Conservation (phyloP, 2,797 vertebrate species). For the Pachyuromys duprasi region DNA sequence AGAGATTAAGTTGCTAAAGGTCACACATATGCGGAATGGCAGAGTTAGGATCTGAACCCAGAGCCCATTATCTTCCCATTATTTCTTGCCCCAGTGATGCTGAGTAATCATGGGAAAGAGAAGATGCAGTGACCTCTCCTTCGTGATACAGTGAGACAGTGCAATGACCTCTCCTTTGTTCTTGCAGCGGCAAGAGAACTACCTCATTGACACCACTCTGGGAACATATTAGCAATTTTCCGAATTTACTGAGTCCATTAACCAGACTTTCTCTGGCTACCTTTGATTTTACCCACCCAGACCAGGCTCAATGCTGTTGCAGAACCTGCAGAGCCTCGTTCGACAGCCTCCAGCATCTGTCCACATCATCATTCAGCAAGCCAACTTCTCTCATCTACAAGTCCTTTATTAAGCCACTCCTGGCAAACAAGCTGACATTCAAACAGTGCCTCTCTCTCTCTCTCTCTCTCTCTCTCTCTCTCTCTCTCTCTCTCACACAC, state of each 20-base stretch:
- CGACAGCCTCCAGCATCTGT: background rate
- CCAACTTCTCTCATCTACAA: background rate
- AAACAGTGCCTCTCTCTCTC: background rate
- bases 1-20: conserved; percentile 32
- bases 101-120: background rate
- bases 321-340: too few species aligned
- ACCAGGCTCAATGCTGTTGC: background rate
- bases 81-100: conserved; percentile 38
- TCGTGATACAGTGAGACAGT: too few species aligned
- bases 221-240: conserved; percentile 50
- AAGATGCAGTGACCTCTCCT: background rate
- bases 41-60: conserved; percentile 72
- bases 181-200: background rate
- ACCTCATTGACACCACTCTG: conserved; percentile 38
- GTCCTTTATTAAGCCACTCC: background rate
- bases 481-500: background rate
- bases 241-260: conserved; percentile 56
- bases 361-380: background rate
- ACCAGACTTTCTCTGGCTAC: conserved; percentile 18
- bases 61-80: conserved; percentile 69
- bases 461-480: too few species aligned
- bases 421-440: background rate
- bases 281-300: background rate
- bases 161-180: background rate
- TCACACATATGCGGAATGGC: background rate